phyloP scores from a whole-genome alignment of 2,113 vertebrate species.

The Malurus cyaneus region DNA sequence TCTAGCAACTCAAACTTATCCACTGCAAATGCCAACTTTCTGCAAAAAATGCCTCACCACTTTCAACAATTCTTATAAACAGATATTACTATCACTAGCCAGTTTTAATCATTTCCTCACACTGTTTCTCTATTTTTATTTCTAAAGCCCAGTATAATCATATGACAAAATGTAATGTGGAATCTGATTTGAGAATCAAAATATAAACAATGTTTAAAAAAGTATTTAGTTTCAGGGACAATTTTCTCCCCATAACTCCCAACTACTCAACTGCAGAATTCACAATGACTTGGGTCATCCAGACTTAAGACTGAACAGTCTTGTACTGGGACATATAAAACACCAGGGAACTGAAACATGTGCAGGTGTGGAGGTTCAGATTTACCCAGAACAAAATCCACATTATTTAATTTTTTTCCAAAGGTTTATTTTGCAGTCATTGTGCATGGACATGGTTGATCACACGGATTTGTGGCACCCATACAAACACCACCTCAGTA shows the following conservation, averaged over 20 bases:
- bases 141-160: background rate
- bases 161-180: background rate
- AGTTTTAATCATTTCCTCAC: background rate
- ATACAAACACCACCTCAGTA: background rate
- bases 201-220: background rate
- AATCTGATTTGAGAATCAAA: background rate
- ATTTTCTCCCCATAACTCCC: background rate
- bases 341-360: background rate
- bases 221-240: background rate
- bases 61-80: background rate
- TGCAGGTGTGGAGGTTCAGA: background rate
- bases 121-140: background rate
- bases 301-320: background rate
- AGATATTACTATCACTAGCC: background rate
- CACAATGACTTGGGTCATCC: background rate
- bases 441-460: background rate
- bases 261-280: background rate
- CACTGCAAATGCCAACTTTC: background rate
- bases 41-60: background rate
- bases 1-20: background rate
- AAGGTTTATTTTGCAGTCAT: slow-evolving; percentile 10
- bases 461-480: background rate
- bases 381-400: background rate
- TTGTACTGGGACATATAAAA: background rate
- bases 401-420: background rate